phyloP scores from a whole-genome alignment of 2,113 vertebrate species.

The Otus sunia region DNA sequence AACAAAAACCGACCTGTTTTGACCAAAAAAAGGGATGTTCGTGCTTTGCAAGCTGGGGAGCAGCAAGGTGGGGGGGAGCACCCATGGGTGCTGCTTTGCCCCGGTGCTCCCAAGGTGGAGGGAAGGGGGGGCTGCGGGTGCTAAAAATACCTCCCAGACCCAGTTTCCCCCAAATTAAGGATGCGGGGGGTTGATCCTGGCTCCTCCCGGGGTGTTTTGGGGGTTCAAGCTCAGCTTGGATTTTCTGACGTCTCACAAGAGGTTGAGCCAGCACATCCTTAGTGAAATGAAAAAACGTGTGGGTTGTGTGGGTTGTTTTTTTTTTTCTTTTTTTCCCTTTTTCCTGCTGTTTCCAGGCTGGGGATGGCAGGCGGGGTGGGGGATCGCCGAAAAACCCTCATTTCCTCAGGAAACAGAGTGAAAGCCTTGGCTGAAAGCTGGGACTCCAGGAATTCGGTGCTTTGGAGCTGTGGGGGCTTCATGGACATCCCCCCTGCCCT shows the following conservation, averaged over 20 bases:
- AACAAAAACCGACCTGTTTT: not conserved
- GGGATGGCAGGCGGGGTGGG: not conserved
- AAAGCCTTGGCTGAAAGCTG: not conserved
- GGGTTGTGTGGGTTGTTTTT: accelerated
- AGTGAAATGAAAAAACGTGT: not conserved
- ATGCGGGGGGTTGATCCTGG: not conserved
- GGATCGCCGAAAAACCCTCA: not conserved
- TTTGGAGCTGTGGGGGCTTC: not conserved
- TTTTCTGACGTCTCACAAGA: not conserved
- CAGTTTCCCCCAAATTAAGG: not conserved
- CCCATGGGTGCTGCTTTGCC: not conserved
- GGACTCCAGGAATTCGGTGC: not conserved
- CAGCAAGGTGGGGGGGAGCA: not conserved
- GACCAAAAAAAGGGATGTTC: not conserved
- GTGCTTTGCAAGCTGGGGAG: not conserved
- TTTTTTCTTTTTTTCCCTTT: not conserved
- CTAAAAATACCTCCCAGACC: not conserved
- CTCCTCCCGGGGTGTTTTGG: no score
- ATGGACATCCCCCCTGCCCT: accelerated
- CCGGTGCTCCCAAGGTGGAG: accelerated
- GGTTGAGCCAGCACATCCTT: not conserved
- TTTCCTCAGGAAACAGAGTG: constrained; percentile 37
- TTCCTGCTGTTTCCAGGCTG: not conserved
- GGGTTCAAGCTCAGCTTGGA: not conserved
- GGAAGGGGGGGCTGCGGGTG: accelerated